Base-by-base conservation (phyloP, 1,140 invertebrate genomes). In the Drosophila pectinifera region DNA sequence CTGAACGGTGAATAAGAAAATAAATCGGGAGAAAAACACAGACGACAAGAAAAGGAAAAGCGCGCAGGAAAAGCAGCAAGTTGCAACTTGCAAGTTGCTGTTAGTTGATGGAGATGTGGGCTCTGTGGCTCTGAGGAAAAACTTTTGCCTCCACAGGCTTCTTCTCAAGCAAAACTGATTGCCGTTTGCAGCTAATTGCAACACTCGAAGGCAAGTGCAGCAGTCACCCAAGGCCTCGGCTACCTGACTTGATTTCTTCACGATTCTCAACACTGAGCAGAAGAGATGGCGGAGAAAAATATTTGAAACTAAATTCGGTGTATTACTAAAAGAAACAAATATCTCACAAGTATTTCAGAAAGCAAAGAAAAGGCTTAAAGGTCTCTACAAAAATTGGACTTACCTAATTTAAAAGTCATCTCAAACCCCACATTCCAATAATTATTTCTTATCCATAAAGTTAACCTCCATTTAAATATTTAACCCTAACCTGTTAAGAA, bases 181-280 rank as follows among this genome's bases (percentile, higher is more conserved):
- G 75, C 74, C 69, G 74, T 76, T 78, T 78, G 57, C 43, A 72
- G 75, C 75, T 78, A 78, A 78, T 78, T 78, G 75, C 75, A 64
- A 62, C 74, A 78, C 75, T 78, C 65, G 74, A 49, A 77, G 73
- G 74, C 73, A 77, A 69, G 69, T 51, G 54, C 69, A 73, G 51
- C 59, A 36, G 49, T 53, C 49, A 54, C 56, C 70, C 62, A 68
- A 68, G 69, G 51, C 49, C 39, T 65, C 24, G 28, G 73, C 73
- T 76, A 77, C 73, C 41, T 53, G 74, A 57, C 75, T 78, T 77
- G 73, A 61, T 70, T 78, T 78, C 77, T 51, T 68, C 64, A 69
- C 49, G 34, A 55, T 46, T 39, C 41, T 26, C 11, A 18, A 8
- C 67, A 70, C 61, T 65, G 45, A 13, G 49, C 14, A 14, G 1